Evolutionary conservation across 2,797 vertebrate genomes (phyloP), one percentile per base, ranked within the genome.

Genomic region (Coranthus polyacanthus): DNA sequence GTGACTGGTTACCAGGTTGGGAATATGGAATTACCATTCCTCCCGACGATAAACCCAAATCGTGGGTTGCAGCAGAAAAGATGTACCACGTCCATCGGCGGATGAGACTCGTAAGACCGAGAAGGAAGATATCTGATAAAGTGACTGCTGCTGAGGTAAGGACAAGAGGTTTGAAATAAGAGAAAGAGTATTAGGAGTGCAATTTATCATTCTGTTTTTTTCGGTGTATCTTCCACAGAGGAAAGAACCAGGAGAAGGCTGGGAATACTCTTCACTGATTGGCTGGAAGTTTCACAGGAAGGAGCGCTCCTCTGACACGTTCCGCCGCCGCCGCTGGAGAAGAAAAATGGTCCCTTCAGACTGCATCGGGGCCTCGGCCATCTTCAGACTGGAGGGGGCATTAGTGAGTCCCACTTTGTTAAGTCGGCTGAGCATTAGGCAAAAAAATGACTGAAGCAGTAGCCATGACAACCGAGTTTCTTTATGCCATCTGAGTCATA

Each of bases 251-350:
- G 92, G 84, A 0, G 95, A 97, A 72, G 97, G 97, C 44, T 99
- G 98, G 98, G 98, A 99, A 89, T 99, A 97, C 16, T 95, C 97
- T 21, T 97, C 98, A 9, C 91, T 99, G 77, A 96, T 99, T 90
- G 97, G 98, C 74, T 99, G 97, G 97, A 98, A 98, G 63, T 99
- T 99, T 85, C 98, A 99, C 89, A 93, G 94, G 84, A 96, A 95
- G 62, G 93, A 96, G 49, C 94, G 96, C 10, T 94, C 95, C 45
- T 95, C 97, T 0, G 98, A 99, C 55, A 95, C 95, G 0, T 96
- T 97, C 66, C 96, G 98, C 3, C 96, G 98, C 2, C 95, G 97
- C 15, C 95, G 97, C 34, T 98, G 97, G 98, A 96, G 97, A 72
- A 94, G 96, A 58, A 97, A 96, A 91, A 99, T 99, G 97, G 93